Evolutionary conservation across 2,113 vertebrate genomes (phyloP).

Genomic region (Seriola aureovittata): DNA sequence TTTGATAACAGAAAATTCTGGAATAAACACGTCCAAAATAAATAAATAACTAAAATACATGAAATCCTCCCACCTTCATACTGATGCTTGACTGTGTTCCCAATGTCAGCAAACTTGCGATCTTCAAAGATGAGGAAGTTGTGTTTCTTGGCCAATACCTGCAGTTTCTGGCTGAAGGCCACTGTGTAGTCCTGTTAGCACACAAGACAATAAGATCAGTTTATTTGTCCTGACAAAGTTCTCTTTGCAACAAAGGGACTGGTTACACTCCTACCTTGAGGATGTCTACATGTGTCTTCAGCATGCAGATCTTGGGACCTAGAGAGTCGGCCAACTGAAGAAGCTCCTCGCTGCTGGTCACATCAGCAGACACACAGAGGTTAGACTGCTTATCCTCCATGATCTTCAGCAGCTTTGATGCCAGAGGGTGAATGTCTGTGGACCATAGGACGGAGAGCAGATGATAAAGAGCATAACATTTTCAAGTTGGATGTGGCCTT

Average conservation of each 20-base stretch:
- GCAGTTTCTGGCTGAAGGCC: conserved; percentile 82
- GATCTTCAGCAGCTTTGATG: conserved; percentile 86
- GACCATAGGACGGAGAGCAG: background rate
- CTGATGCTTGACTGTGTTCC: conserved; percentile 94
- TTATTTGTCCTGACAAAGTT: no score
- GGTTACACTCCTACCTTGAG: conserved; percentile 69
- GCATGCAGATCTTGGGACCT: conserved; percentile 91
- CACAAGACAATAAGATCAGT: accelerated
- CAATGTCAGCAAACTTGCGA: conserved; percentile 98
- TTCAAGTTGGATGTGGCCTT: background rate
- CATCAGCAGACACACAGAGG: conserved; percentile 93
- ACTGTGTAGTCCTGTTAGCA: conserved; percentile 85
- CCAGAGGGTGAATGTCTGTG: conserved; percentile 84
- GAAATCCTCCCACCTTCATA: conserved; percentile 88
- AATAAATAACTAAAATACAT: background rate
- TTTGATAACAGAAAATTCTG: no score
- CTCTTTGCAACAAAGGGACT: background rate
- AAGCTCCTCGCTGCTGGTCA: conserved; percentile 87
- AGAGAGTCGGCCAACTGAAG: conserved; percentile 88
- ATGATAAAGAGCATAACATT: background rate
- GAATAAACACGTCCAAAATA: background rate
- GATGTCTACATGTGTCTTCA: conserved; percentile 96
- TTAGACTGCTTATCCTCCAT: conserved; percentile 95
- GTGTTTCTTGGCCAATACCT: conserved; percentile 83
- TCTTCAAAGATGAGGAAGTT: conserved; percentile 97